These are phyloP conservation scores for Otolemur garnettii DNA, from an alignment of 2,113 vertebrate species.

Conservation along the genomic window DNA sequence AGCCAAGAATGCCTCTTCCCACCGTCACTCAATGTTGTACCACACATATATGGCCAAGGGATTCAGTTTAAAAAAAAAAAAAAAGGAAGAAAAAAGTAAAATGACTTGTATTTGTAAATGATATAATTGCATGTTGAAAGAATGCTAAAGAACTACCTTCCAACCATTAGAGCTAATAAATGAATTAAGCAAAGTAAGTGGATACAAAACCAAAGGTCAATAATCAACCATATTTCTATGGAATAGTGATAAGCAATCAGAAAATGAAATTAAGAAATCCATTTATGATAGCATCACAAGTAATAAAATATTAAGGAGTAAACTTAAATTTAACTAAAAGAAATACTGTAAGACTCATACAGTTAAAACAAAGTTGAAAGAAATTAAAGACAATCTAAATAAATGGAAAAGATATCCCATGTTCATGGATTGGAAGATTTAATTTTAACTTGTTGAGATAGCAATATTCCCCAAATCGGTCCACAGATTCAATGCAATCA, in stretches of 20 bases:
- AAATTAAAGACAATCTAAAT: background rate
- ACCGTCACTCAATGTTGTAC: fast-evolving
- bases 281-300: background rate
- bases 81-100: background rate
- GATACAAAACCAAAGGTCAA: background rate
- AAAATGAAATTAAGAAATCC: background rate
- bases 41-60: too few species aligned
- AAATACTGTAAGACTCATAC: background rate
- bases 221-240: background rate
- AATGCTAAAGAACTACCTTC: background rate
- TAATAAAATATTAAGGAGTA: background rate
- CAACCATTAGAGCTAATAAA: background rate
- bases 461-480: background rate
- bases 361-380: background rate
- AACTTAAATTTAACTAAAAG: background rate
- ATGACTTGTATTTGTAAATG: background rate
- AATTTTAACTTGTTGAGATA: background rate
- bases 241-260: background rate
- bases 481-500: background rate
- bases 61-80: background rate
- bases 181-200: background rate
- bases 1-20: background rate
- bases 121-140: background rate
- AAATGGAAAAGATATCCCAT: background rate
- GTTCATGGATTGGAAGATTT: background rate